Evolutionary conservation across 2,888 invertebrate genomes (phyloP).

Genomic region (Platerodrilus igneus): DNA sequence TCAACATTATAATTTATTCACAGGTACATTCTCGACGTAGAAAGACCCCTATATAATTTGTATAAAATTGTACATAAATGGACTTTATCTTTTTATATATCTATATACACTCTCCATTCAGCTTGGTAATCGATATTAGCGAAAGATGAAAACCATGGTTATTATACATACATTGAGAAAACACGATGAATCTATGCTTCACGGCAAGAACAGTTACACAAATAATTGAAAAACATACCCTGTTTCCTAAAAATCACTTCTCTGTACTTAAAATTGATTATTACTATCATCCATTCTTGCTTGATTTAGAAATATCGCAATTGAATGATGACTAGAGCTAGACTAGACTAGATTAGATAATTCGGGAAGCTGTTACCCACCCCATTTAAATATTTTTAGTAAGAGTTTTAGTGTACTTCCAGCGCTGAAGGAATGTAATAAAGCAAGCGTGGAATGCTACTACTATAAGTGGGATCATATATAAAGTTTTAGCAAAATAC

Average conservation of each 20-base stretch:
- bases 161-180: slow-evolving; percentile 35
- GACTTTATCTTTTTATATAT: slow-evolving; percentile 35
- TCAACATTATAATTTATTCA: slow-evolving; percentile 29
- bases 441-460: slow-evolving; percentile 46
- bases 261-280: slow-evolving; percentile 52
- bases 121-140: slow-evolving; percentile 40
- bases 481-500: slow-evolving; percentile 26
- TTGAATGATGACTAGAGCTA: slow-evolving; percentile 27
- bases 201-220: slow-evolving; percentile 51
- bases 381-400: slow-evolving; percentile 25
- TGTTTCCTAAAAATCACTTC: slow-evolving; percentile 86
- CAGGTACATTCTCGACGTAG: slow-evolving; percentile 42
- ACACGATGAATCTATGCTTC: slow-evolving; percentile 30
- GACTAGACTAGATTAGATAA: slow-evolving; percentile 30
- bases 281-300: slow-evolving; percentile 44
- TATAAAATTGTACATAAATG: slow-evolving; percentile 45
- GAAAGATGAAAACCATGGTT: slow-evolving; percentile 32
- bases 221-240: slow-evolving; percentile 91
- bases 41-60: slow-evolving; percentile 39
- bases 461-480: no score
- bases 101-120: slow-evolving; percentile 48
- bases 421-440: slow-evolving; percentile 45
- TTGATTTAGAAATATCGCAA: slow-evolving; percentile 42
- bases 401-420: slow-evolving; percentile 36
- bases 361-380: slow-evolving; percentile 27